Percentiles rank a stretch among this genome's conserved stretches.
These are phyloP conservation scores for Diuraphis noxia DNA, from an alignment of 1,140 invertebrate species.

Conservation along the genomic window DNA sequence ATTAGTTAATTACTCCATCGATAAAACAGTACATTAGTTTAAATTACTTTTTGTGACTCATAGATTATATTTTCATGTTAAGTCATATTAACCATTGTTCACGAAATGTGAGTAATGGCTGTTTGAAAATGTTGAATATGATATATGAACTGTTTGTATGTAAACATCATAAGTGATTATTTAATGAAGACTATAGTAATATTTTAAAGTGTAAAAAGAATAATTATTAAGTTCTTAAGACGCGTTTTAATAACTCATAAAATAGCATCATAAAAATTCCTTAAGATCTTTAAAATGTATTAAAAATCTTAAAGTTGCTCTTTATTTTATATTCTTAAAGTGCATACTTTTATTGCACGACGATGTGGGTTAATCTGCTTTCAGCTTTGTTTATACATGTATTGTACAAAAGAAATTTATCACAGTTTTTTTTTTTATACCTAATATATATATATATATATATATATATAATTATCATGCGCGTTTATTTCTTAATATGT, in stretches of 20 bases:
- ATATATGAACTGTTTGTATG: background rate
- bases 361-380: background rate
- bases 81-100: background rate
- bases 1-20: background rate
- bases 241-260: slow-evolving; percentile 24
- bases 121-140: background rate
- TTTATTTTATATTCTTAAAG: slow-evolving; percentile 6
- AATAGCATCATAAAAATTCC: slow-evolving; percentile 10
- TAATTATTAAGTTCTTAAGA: slow-evolving; percentile 12
- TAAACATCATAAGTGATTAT: background rate
- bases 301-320: slow-evolving; percentile 7
- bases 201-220: slow-evolving; percentile 34
- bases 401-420: background rate
- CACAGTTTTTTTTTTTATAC: background rate
- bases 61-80: background rate
- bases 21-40: background rate
- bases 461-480: background rate
- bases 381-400: background rate
- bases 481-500: background rate
- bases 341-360: background rate
- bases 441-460: no score
- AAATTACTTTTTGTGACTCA: slow-evolving; percentile 9
- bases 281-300: slow-evolving; percentile 12
- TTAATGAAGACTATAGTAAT: background rate
- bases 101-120: background rate